Evolutionary conservation across 53 echinoderm and acorn worm species (phyloP).

Genomic region (Henricia sp.): DNA sequence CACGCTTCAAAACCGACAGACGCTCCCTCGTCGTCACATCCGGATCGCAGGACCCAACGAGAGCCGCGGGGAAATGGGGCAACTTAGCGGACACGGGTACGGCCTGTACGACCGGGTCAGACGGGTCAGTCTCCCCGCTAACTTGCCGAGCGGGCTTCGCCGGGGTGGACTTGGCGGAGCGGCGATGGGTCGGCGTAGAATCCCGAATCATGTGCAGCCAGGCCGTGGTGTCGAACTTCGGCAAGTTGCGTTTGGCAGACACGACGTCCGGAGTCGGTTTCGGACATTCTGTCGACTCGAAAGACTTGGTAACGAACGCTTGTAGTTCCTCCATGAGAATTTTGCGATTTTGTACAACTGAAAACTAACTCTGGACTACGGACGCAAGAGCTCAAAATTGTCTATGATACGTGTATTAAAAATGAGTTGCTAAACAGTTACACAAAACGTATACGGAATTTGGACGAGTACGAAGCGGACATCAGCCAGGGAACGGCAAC

Average conservation of each 20-base stretch:
- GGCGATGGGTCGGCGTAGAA: not conserved
- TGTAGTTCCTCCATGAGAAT: constrained; percentile 86
- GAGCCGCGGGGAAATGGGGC: constrained; percentile 19
- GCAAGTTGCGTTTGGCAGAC: constrained; percentile 67
- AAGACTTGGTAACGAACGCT: constrained; percentile 97
- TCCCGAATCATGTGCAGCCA: constrained; percentile 82
- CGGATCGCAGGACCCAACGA: constrained; percentile 12
- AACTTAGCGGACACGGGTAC: constrained; percentile 36
- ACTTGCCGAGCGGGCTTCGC: not conserved
- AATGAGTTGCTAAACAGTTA: too few relatives aligned
- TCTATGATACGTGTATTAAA: too few relatives aligned
- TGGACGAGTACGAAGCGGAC: too few relatives aligned
- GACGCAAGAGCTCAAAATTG: too few relatives aligned
- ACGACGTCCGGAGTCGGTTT: constrained; percentile 46
- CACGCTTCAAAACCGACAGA: constrained; percentile 10
- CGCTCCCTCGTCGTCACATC: constrained; percentile 18
- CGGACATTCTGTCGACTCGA: constrained; percentile 74
- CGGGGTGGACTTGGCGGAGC: constrained; percentile 8
- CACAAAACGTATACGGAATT: too few relatives aligned
- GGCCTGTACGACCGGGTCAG: constrained; percentile 43
- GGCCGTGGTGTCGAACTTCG: constrained; percentile 78
- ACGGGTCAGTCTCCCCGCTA: constrained; percentile 14
- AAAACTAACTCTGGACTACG: too few relatives aligned
- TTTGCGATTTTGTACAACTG: too few relatives aligned
- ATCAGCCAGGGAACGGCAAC: too few relatives aligned